These are phyloP conservation scores for Bombycilla garrulus DNA, from an alignment of 2,113 vertebrate genomes.

Conservation along the genomic window DNA sequence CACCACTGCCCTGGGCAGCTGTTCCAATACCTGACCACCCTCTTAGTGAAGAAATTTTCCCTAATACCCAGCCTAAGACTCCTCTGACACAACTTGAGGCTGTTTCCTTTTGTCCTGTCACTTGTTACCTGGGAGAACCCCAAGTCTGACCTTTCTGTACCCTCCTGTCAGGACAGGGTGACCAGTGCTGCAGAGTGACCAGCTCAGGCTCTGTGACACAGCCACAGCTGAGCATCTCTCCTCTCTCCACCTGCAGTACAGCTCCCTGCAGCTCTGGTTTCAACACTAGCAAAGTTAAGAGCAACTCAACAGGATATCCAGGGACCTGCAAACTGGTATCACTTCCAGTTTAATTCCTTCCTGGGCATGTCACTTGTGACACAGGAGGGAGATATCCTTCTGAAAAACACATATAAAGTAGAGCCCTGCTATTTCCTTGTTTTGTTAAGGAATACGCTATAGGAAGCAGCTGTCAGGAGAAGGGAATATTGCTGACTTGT, in stretches of 20 bases:
- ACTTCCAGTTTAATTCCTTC: background rate
- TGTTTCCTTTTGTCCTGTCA: background rate
- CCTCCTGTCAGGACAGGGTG: background rate
- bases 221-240: background rate
- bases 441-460: background rate
- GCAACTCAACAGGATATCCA: background rate
- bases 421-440: background rate
- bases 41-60: background rate
- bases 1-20: background rate
- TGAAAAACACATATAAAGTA: background rate
- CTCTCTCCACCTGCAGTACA: background rate
- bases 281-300: background rate
- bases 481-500: background rate
- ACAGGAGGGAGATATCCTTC: background rate
- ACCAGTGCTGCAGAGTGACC: background rate
- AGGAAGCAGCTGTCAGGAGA: background rate
- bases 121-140: background rate
- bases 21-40: background rate
- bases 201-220: background rate
- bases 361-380: background rate
- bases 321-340: background rate
- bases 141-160: accelerated
- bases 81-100: background rate
- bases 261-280: background rate
- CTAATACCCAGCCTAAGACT: background rate